Evolutionary conservation across 2,888 invertebrate species (phyloP).

Genomic region (Eristalis intricaria): DNA sequence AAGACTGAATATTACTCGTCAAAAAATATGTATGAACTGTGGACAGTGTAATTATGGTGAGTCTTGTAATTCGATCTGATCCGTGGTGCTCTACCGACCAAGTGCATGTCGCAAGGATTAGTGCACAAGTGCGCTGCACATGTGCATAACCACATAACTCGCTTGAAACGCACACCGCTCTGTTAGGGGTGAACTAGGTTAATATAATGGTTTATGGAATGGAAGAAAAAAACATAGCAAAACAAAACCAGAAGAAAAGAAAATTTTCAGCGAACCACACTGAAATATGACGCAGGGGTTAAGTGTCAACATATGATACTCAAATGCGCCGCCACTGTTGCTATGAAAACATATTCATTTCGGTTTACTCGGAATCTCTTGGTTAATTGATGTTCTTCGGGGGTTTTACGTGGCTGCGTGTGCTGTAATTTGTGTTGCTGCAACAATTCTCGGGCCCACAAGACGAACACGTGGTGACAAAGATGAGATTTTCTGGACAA

Average conservation of each 20-base stretch:
- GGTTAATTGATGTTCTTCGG: neutral
- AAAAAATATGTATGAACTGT: neutral
- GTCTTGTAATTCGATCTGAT: neutral
- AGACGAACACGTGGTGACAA: neutral
- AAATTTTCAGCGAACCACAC: conserved; percentile 39
- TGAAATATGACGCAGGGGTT: conserved; percentile 45
- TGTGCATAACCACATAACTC: conserved; percentile 5
- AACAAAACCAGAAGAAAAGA: conserved; percentile 27
- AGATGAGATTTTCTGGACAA: conserved; percentile 13
- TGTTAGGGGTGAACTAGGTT: neutral
- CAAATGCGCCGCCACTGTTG: conserved; percentile 41
- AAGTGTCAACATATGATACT: conserved; percentile 52
- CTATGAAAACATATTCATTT: conserved; percentile 11
- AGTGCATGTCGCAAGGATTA: neutral
- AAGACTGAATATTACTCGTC: neutral
- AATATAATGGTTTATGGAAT: neutral
- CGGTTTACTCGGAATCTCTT: conserved; percentile 31
- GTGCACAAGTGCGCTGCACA: conserved; percentile 2
- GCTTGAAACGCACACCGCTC: neutral
- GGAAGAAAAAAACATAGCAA: conserved; percentile 12
- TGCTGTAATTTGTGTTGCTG: conserved; percentile 12
- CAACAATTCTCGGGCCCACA: neutral
- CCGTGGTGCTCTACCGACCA: neutral
- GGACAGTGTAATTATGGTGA: neutral
- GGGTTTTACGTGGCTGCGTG: conserved; percentile 15